Percentiles rank a stretch among this genome's conserved stretches.
Conservation (phyloP, 2,113 vertebrate species). For the Phalacrocorax carbo region DNA sequence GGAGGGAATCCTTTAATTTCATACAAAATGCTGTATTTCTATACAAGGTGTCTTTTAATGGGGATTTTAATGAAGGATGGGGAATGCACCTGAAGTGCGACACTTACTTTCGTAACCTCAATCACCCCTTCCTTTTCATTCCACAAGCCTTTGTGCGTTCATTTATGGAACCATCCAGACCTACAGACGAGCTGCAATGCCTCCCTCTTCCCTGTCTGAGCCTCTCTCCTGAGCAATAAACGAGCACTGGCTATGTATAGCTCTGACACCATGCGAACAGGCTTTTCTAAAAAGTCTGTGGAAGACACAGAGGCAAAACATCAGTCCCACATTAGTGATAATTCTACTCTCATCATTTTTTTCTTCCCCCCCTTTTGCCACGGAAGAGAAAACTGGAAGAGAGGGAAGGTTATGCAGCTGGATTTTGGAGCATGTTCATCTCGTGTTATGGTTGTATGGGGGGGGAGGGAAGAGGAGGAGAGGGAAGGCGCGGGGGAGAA, state of each 20-base stretch:
- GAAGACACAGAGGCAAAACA: not conserved
- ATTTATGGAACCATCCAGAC: slow-evolving; percentile 5
- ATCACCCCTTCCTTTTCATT: not conserved
- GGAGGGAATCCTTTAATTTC: not conserved
- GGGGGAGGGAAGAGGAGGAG: not conserved
- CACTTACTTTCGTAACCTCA: not conserved
- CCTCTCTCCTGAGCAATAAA: not conserved
- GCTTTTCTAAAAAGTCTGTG: not conserved
- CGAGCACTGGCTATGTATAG: not conserved
- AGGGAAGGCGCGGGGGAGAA: not conserved
- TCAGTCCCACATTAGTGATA: not conserved
- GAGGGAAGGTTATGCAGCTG: slow-evolving; percentile 32
- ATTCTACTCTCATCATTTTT: not conserved
- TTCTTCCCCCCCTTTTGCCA: not conserved
- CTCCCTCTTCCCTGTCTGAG: not conserved
- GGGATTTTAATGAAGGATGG: not conserved
- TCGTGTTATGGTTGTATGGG: slow-evolving; percentile 25
- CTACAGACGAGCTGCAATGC: not conserved
- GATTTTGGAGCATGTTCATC: slow-evolving; percentile 7
- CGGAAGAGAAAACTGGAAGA: not conserved
- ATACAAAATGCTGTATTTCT: not conserved
- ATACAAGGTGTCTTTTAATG: not conserved
- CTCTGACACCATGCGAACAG: not conserved
- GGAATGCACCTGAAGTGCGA: not conserved
- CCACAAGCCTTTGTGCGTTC: not conserved